These are phyloP conservation scores for Ascaphus truei DNA, from an alignment of 2,113 vertebrate genomes.

Conservation along the genomic window DNA sequence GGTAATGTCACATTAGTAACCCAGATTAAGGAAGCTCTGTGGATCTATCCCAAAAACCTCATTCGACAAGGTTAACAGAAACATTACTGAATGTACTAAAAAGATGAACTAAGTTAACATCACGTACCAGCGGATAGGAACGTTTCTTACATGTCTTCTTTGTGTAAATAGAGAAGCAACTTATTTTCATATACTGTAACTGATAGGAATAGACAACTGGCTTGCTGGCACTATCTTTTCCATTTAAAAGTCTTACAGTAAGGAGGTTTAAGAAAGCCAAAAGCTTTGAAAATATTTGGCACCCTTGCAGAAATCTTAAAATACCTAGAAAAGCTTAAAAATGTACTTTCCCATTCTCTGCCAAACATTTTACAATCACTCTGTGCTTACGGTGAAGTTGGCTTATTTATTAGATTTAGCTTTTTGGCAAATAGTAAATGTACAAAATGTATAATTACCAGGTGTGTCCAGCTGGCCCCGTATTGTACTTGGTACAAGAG, in stretches of 20 bases:
- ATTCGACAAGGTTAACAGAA: no score
- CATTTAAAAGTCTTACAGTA: slow-evolving; percentile 13
- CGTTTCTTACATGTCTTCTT: no score
- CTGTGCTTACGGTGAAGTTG: slow-evolving; percentile 57
- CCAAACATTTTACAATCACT: slow-evolving; percentile 68
- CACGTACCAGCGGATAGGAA: no score
- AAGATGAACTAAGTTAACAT: no score
- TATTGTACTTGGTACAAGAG: slow-evolving; percentile 8
- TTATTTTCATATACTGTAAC: no score
- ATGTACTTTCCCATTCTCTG: slow-evolving; percentile 39
- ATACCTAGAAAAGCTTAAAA: slow-evolving; percentile 51
- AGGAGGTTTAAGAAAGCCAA: slow-evolving; percentile 1
- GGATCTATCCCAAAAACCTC: no score
- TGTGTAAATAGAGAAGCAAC: no score
- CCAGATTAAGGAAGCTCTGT: no score
- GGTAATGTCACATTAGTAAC: no score
- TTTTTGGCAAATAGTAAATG: slow-evolving; percentile 50
- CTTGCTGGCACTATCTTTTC: slow-evolving; percentile 10
- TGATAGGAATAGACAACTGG: background rate
- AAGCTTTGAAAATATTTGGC: slow-evolving; percentile 49
- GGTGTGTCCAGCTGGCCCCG: slow-evolving; percentile 51
- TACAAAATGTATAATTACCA: slow-evolving; percentile 36
- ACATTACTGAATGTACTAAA: no score
- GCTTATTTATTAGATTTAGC: slow-evolving; percentile 42
- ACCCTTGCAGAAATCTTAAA: slow-evolving; percentile 51